Evolutionary conservation across 1,140 invertebrate species (phyloP).

Genomic region (Zaprionus camerounensis): DNA sequence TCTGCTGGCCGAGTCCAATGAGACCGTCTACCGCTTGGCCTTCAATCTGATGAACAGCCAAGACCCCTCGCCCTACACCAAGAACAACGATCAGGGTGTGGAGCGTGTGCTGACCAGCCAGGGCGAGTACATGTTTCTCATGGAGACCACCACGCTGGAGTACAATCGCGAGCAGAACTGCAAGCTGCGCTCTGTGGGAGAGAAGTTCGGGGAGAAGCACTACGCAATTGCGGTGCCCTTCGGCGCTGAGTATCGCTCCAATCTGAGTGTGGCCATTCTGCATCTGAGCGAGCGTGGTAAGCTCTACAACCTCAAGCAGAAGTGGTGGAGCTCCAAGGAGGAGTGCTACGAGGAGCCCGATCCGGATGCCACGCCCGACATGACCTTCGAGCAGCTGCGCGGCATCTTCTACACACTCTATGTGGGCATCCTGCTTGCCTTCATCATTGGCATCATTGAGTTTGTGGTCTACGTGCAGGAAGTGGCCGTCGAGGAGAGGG

Average conservation of each 20-base stretch:
- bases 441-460: conserved; percentile 89
- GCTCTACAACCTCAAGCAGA: conserved; percentile 89
- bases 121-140: conserved; percentile 96
- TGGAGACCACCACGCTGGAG: conserved; percentile 97
- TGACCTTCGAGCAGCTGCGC: conserved; percentile 92
- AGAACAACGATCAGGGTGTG: conserved; percentile 91
- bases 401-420: conserved; percentile 95
- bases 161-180: conserved; percentile 94
- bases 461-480: conserved; percentile 93
- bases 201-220: conserved; percentile 92
- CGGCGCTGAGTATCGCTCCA: conserved; percentile 88
- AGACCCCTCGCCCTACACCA: conserved; percentile 90
- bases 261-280: conserved; percentile 89
- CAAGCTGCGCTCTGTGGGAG: conserved; percentile 96
- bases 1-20: conserved; percentile 90
- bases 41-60: conserved; percentile 90
- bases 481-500: conserved; percentile 90
- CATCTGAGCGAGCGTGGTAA: conserved; percentile 90
- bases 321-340: conserved; percentile 90
- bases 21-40: conserved; percentile 89
- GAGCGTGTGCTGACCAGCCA: conserved; percentile 90
- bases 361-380: conserved; percentile 84
- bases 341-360: conserved; percentile 57
- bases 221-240: conserved; percentile 91
- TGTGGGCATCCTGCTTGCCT: conserved; percentile 88